phyloP scores from a whole-genome alignment of 2,797 vertebrate genomes.

The Pitangus sulphuratus region DNA sequence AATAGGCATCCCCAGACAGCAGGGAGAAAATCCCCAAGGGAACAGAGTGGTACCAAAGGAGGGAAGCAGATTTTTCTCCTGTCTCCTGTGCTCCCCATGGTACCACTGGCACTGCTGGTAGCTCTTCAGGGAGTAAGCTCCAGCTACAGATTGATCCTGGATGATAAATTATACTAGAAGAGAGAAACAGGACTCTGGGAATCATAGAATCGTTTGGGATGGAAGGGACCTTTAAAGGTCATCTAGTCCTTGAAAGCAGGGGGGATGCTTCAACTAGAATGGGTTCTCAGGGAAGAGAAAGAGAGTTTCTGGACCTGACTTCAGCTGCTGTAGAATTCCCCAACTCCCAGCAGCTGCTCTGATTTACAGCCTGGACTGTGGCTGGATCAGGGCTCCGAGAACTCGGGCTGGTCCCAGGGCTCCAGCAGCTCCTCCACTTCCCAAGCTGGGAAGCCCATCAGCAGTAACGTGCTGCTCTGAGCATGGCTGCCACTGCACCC shows the following conservation, averaged over 20 bases:
- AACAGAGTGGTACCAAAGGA: neutral
- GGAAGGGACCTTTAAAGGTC: neutral
- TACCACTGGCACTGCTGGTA: neutral
- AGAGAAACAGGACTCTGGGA: neutral
- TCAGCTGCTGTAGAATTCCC: neutral
- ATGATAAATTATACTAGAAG: neutral
- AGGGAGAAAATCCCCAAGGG: neutral
- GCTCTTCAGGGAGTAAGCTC: neutral
- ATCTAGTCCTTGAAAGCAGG: neutral
- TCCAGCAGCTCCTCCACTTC: neutral
- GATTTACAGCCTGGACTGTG: neutral
- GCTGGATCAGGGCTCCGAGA: neutral
- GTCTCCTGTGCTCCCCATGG: neutral
- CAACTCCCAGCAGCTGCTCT: neutral
- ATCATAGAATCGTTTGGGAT: neutral
- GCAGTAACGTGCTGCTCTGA: neutral
- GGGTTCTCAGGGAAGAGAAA: neutral
- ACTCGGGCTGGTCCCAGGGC: neutral
- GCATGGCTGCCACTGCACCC: neutral
- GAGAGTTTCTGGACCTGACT: neutral
- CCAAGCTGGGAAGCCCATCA: neutral
- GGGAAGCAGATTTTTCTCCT: neutral
- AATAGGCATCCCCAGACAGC: neutral
- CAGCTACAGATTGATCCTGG: neutral
- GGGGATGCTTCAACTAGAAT: neutral